phyloP scores from a whole-genome alignment of 2,888 invertebrate species.

The Pheosia gnoma region DNA sequence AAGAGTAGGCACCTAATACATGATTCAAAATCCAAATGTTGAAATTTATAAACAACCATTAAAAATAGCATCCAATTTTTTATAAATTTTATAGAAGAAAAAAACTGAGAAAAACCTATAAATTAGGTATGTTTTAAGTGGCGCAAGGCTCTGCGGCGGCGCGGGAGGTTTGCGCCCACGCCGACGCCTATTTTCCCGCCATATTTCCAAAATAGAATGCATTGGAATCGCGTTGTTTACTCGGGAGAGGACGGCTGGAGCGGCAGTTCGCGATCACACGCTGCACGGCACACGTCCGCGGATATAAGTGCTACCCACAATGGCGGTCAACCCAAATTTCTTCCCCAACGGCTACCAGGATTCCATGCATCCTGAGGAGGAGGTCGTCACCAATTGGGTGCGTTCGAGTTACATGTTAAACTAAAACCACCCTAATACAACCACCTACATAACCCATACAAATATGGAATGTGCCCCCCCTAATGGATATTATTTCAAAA shows the following conservation, averaged over 20 bases:
- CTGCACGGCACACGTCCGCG: constrained; percentile 72
- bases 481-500: constrained; percentile 29
- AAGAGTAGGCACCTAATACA: not conserved
- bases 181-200: constrained; percentile 70
- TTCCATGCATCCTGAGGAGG: constrained; percentile 82
- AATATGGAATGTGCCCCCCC: constrained; percentile 27
- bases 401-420: constrained; percentile 53
- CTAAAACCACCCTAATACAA: constrained; percentile 27
- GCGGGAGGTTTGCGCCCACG: constrained; percentile 69
- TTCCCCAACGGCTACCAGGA: constrained; percentile 83
- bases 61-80: not conserved
- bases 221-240: constrained; percentile 80
- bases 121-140: constrained; percentile 49
- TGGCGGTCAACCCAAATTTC: constrained; percentile 79
- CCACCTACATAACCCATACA: constrained; percentile 23
- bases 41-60: not conserved
- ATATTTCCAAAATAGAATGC: constrained; percentile 83
- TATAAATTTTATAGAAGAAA: constrained; percentile 10
- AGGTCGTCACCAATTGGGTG: constrained; percentile 86
- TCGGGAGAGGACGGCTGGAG: constrained; percentile 73
- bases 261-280: constrained; percentile 72
- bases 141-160: constrained; percentile 60
- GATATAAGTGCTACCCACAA: constrained; percentile 57
- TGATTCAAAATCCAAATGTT: not conserved
- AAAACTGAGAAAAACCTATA: constrained; percentile 35